phyloP scores from a whole-genome alignment of 2,888 invertebrate genomes.

The Ichneumoninae sp. region DNA sequence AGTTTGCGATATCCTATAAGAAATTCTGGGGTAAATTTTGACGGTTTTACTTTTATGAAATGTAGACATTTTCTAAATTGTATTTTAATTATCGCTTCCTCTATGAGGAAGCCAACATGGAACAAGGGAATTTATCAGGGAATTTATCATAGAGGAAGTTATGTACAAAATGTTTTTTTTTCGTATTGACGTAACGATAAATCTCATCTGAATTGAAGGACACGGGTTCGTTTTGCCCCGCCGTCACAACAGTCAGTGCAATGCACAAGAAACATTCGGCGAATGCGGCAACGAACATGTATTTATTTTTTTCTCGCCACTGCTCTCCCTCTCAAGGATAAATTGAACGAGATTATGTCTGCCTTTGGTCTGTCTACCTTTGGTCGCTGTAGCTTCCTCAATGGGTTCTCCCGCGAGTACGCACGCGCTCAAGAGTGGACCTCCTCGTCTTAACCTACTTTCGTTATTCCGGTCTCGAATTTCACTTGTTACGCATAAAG shows the following conservation, averaged over 20 bases:
- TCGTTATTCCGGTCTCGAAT: constrained; percentile 60
- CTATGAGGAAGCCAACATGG: no score
- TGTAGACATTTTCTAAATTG: no score
- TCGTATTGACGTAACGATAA: neutral
- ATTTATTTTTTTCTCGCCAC: neutral
- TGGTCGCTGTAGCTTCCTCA: neutral
- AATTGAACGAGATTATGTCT: constrained; percentile 24
- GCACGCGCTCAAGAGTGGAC: constrained; percentile 20
- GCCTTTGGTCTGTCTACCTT: neutral
- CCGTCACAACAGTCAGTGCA: neutral
- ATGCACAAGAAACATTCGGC: constrained; percentile 4
- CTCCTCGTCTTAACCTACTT: constrained; percentile 59
- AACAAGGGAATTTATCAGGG: no score
- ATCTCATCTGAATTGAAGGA: neutral
- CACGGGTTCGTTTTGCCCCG: neutral
- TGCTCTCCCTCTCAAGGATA: constrained; percentile 6
- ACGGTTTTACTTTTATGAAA: no score
- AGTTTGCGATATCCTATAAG: no score
- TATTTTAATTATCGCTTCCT: no score
- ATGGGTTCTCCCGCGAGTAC: neutral
- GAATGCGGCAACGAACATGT: neutral
- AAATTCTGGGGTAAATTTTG: no score
- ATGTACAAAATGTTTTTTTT: neutral
- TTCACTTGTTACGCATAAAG: constrained; percentile 66
- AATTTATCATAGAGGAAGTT: no score